phyloP scores from a whole-genome alignment of 2,888 invertebrate species.

The Aporophyla lueneburgensis region DNA sequence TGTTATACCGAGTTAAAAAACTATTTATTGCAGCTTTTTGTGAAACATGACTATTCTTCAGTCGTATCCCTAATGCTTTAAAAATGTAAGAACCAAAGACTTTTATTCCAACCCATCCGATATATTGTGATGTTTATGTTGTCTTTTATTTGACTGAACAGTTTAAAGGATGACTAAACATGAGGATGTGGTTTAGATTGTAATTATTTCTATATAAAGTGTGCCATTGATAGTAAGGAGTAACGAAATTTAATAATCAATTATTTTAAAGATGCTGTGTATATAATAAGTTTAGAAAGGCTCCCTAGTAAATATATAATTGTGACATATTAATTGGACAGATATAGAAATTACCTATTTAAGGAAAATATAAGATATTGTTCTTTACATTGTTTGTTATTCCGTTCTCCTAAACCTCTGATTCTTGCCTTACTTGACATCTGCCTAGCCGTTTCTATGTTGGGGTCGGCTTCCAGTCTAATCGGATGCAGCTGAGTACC shows the following conservation, averaged over 20 bases:
- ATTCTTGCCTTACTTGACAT: background rate
- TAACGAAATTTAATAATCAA: constrained; percentile 19
- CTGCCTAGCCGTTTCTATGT: too few species aligned
- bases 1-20: constrained; percentile 7
- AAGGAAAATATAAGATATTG: constrained; percentile 44
- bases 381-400: constrained; percentile 14
- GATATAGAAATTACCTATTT: constrained; percentile 6
- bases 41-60: constrained; percentile 9
- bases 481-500: too few species aligned
- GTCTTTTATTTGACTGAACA: constrained; percentile 41
- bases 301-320: constrained; percentile 23
- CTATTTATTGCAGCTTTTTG: constrained; percentile 25
- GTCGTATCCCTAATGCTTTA: constrained; percentile 17
- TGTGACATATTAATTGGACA: constrained; percentile 25
- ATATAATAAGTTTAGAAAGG: constrained; percentile 7
- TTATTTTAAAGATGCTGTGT: constrained; percentile 32
- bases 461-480: too few species aligned
- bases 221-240: constrained; percentile 44
- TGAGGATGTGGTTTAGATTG: constrained; percentile 27
- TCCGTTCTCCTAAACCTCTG: constrained; percentile 7
- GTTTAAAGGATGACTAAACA: constrained; percentile 7
- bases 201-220: constrained; percentile 33
- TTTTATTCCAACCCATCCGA: constrained; percentile 37
- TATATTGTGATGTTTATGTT: constrained; percentile 23
- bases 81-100: constrained; percentile 41